These are phyloP conservation scores for Ceraclea dissimilis DNA, from an alignment of 2,888 invertebrate genomes.

Conservation along the genomic window DNA sequence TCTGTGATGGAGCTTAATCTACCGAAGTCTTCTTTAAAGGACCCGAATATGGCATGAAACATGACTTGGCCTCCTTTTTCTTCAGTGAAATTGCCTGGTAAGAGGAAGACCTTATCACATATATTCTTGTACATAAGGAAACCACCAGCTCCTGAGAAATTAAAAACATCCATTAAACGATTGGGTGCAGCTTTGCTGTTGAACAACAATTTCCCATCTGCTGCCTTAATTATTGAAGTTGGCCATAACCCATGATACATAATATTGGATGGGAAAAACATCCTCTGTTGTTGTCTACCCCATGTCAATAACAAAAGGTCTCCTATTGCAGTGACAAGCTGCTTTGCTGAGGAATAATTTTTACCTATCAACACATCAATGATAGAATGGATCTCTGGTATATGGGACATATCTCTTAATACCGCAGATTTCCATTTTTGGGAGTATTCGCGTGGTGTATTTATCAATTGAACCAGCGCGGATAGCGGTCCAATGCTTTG, in stretches of 20 bases:
- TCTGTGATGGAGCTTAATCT: neutral
- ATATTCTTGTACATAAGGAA: neutral
- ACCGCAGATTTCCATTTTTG: neutral
- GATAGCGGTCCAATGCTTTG: slow-evolving; percentile 1
- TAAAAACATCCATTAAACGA: neutral
- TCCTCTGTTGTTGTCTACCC: neutral
- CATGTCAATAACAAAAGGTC: neutral
- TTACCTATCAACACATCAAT: neutral
- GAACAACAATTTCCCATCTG: no score
- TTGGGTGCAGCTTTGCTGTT: neutral
- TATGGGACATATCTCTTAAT: neutral
- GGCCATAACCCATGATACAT: neutral
- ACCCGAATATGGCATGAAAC: slow-evolving; percentile 1
- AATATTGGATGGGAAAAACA: neutral
- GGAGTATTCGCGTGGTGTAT: neutral
- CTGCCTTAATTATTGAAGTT: neutral
- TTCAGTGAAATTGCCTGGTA: neutral
- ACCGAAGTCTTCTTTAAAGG: slow-evolving; percentile 1
- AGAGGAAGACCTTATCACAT: neutral
- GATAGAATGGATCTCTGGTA: neutral
- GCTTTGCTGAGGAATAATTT: neutral
- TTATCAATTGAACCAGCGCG: neutral
- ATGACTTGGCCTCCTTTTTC: neutral
- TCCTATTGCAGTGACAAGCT: neutral
- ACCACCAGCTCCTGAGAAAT: slow-evolving; percentile 3